phyloP scores from a whole-genome alignment of 2,113 vertebrate genomes.

The Lontra canadensis region DNA sequence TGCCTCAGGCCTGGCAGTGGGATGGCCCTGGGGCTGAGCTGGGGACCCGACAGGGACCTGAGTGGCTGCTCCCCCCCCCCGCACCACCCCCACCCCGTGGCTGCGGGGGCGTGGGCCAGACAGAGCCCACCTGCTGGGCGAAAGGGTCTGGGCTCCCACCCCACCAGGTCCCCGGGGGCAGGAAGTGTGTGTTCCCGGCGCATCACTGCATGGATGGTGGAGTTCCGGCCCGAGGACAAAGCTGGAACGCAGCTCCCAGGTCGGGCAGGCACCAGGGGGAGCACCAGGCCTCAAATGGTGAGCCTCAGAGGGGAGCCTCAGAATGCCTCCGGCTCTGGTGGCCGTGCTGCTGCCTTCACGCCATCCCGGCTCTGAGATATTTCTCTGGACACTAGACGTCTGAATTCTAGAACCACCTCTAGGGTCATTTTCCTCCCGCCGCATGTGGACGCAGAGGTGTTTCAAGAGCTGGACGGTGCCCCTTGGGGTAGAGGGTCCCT shows the following conservation, averaged over 20 bases:
- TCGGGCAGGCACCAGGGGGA: neutral
- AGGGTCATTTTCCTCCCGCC: neutral
- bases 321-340: neutral
- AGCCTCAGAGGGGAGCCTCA: no score
- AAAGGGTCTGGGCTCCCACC: neutral
- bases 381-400: no score
- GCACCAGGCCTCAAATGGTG: neutral
- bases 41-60: neutral
- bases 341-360: no score
- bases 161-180: fast-evolving
- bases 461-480: neutral
- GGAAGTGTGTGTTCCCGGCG: neutral
- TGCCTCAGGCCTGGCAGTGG: neutral
- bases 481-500: neutral
- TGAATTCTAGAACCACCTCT: neutral
- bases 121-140: neutral
- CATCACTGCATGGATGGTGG: neutral
- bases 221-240: neutral
- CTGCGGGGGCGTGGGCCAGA: neutral
- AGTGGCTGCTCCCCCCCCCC: neutral
- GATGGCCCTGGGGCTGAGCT: neutral
- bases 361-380: neutral
- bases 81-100: fast-evolving
- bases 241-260: fast-evolving
- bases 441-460: neutral